These are phyloP conservation scores for Euphysa ruthae DNA, from an alignment of 30 jellyfish, hydroid and myxozoan species.

Conservation along the genomic window DNA sequence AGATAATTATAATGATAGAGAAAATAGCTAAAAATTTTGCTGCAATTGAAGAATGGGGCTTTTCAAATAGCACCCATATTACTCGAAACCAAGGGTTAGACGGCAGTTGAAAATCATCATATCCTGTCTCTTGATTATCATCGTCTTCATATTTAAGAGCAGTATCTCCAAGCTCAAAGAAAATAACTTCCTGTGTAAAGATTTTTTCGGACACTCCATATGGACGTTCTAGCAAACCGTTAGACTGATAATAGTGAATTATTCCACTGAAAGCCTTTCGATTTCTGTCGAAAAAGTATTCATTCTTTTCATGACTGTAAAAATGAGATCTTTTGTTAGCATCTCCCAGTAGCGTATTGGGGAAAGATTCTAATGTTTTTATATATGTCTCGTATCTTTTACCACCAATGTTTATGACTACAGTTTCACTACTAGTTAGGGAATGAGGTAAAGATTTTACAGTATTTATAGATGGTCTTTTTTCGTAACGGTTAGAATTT, in stretches of 20 bases:
- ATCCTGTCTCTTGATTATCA: constrained; percentile 18
- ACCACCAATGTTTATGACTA: constrained; percentile 64
- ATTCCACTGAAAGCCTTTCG: constrained; percentile 87
- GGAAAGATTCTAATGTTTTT: constrained; percentile 76
- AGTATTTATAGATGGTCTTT: too few relatives aligned
- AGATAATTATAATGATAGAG: constrained; percentile 61
- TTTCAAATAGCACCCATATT: constrained; percentile 79
- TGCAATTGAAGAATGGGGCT: constrained; percentile 60
- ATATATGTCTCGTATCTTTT: constrained; percentile 69
- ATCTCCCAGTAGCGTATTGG: constrained; percentile 82
- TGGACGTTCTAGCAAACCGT: constrained; percentile 81
- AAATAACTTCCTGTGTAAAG: constrained; percentile 84
- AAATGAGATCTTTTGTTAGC: constrained; percentile 62
- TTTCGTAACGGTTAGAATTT: too few relatives aligned
- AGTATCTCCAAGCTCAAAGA: constrained; percentile 76
- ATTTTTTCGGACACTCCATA: constrained; percentile 75
- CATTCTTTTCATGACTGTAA: constrained; percentile 58
- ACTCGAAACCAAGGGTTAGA: constrained; percentile 26
- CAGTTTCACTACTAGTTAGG: constrained; percentile 17
- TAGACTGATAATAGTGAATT: constrained; percentile 64
- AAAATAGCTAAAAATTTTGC: constrained; percentile 68
- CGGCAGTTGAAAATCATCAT: constrained; percentile 43
- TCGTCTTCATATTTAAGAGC: constrained; percentile 44
- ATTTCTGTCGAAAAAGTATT: constrained; percentile 83
- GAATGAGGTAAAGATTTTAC: too few relatives aligned